Evolutionary conservation across 2,888 invertebrate genomes (phyloP).

Genomic region (Lepidocyrtoides sp.): DNA sequence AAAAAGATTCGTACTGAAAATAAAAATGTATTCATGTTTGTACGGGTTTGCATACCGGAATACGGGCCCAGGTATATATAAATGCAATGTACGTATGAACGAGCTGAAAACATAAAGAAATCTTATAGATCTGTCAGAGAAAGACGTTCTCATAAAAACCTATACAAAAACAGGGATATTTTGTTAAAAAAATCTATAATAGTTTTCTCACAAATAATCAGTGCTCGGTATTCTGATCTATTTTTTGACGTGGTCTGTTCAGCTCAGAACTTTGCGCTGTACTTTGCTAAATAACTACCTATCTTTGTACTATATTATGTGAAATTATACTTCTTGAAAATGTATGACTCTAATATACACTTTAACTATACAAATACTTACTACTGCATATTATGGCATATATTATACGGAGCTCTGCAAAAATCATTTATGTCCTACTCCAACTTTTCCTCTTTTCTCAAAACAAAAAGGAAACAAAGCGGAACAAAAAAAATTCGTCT

Average conservation of each 20-base stretch:
- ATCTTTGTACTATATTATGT: no score
- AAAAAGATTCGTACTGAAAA: background rate
- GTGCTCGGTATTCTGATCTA: no score
- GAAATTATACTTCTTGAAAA: no score
- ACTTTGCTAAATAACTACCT: no score
- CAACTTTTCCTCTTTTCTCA: background rate
- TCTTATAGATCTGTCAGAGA: slow-evolving; percentile 16
- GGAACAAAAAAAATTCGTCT: slow-evolving; percentile 2
- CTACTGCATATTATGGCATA: no score
- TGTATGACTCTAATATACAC: no score
- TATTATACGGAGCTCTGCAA: no score
- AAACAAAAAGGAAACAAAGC: slow-evolving; percentile 27
- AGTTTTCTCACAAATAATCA: slow-evolving; percentile 24
- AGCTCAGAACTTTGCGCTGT: no score
- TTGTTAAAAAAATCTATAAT: slow-evolving; percentile 6
- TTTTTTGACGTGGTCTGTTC: no score
- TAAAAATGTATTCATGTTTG: background rate
- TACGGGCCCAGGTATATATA: no score
- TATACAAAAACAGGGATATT: background rate
- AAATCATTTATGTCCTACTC: background rate
- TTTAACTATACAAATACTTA: no score
- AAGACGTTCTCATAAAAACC: background rate
- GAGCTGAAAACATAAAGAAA: slow-evolving; percentile 9
- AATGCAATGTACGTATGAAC: no score
- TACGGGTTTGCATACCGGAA: background rate